Evolutionary conservation across 2,888 invertebrate genomes (phyloP).

Genomic region (Macrosiphum euphorbiae): DNA sequence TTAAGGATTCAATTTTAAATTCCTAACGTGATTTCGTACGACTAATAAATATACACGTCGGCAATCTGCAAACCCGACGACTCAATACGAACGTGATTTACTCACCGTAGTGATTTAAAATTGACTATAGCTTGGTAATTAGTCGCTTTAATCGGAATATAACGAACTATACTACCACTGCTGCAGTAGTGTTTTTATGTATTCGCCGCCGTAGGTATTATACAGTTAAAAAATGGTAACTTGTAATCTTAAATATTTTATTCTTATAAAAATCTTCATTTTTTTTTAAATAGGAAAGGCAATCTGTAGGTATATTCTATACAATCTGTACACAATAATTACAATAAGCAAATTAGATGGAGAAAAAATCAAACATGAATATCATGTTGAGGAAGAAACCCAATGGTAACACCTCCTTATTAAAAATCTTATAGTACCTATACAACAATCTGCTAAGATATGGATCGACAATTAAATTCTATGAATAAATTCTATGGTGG

Average conservation of each 20-base stretch:
- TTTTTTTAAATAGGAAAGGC: too few species aligned
- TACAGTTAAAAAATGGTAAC: neutral
- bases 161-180: neutral
- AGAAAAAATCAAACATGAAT: too few species aligned
- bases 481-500: too few species aligned
- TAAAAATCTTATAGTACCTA: neutral
- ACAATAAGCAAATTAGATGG: too few species aligned
- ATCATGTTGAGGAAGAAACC: too few species aligned
- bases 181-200: neutral
- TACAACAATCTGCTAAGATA: neutral
- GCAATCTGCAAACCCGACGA: neutral
- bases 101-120: neutral
- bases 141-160: neutral
- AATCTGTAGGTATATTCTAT: too few species aligned
- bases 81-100: neutral
- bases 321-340: too few species aligned
- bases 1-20: constrained; percentile 14
- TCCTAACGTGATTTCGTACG: neutral
- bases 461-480: too few species aligned
- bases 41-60: neutral
- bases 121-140: neutral
- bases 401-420: too few species aligned
- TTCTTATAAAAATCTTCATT: neutral
- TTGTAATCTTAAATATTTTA: neutral
- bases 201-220: neutral